Conservation (phyloP, 1,140 invertebrate genomes). For the Rhynchophorus ferrugineus region DNA sequence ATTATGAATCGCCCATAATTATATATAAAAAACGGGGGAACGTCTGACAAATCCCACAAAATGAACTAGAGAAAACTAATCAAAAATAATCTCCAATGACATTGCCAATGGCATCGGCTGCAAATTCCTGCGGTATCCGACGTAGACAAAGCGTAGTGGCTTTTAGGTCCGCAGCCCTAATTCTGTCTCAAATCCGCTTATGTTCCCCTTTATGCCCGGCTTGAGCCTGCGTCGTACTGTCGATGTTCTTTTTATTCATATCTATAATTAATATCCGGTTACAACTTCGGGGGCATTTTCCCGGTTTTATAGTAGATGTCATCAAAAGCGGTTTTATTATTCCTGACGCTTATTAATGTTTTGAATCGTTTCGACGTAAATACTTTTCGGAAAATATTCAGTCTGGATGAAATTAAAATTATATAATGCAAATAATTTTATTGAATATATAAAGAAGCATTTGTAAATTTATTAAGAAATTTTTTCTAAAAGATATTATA, state of each 20-base stretch:
- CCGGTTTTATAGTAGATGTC: background rate
- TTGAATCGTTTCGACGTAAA: background rate
- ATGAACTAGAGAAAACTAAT: constrained; percentile 16
- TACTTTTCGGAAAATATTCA: background rate
- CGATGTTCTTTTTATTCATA: constrained; percentile 15
- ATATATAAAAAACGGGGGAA: too few species aligned
- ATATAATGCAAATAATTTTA: too few species aligned
- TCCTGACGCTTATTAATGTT: background rate
- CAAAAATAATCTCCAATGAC: constrained; percentile 26
- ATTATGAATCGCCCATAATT: too few species aligned
- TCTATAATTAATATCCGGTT: constrained; percentile 21
- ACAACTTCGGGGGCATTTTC: background rate
- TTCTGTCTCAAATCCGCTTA: constrained; percentile 27
- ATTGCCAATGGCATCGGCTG: constrained; percentile 9
- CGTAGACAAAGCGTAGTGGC: constrained; percentile 22
- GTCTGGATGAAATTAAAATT: too few species aligned
- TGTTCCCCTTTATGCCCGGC: constrained; percentile 17
- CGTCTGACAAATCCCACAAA: too few species aligned
- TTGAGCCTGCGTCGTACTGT: background rate
- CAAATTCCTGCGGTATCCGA: constrained; percentile 17
- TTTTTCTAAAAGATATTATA: too few species aligned
- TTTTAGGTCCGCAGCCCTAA: constrained; percentile 23
- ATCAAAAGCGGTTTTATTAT: background rate
- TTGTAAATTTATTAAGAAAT: too few species aligned
- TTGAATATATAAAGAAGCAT: too few species aligned